These are phyloP conservation scores for Oncorhynchus kisutch DNA, from an alignment of 2,113 vertebrate species.

Conservation along the genomic window DNA sequence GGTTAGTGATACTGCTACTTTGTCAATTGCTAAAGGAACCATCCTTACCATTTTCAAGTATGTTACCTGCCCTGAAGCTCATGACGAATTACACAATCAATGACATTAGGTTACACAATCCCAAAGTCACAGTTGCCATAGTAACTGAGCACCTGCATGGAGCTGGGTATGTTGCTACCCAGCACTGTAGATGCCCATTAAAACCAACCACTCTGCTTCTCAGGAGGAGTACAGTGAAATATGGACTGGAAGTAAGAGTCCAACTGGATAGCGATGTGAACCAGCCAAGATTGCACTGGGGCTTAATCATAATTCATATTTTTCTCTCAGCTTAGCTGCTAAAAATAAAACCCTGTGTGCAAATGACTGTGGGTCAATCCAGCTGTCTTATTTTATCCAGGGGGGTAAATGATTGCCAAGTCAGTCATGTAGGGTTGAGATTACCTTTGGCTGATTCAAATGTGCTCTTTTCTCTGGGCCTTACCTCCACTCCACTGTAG, in stretches of 20 bases:
- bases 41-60: slow-evolving; percentile 50
- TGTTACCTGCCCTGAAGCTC: slow-evolving; percentile 34
- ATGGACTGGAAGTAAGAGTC: slow-evolving; percentile 38
- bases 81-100: slow-evolving; percentile 6
- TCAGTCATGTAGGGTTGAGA: slow-evolving; percentile 1
- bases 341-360: slow-evolving; percentile 47
- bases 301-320: slow-evolving; percentile 25
- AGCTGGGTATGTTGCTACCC: slow-evolving; percentile 40
- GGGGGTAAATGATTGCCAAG: slow-evolving; percentile 26
- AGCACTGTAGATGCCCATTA: slow-evolving; percentile 41
- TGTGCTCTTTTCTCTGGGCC: slow-evolving; percentile 40
- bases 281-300: slow-evolving; percentile 17
- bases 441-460: slow-evolving; percentile 34
- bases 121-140: slow-evolving; percentile 53
- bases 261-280: slow-evolving; percentile 55
- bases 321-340: slow-evolving; percentile 5
- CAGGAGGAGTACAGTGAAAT: slow-evolving; percentile 32
- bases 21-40: slow-evolving; percentile 13
- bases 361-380: slow-evolving; percentile 15
- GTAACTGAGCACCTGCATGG: slow-evolving; percentile 62
- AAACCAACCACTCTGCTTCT: slow-evolving; percentile 48
- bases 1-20: slow-evolving; percentile 15
- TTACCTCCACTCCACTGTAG: slow-evolving; percentile 40
- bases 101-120: slow-evolving; percentile 11
- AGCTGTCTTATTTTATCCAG: slow-evolving; percentile 37